Percentiles rank a stretch among this genome's conserved stretches.
phyloP scores from a whole-genome alignment of 2,888 invertebrate species.

The Caenorhabditis sp. region DNA sequence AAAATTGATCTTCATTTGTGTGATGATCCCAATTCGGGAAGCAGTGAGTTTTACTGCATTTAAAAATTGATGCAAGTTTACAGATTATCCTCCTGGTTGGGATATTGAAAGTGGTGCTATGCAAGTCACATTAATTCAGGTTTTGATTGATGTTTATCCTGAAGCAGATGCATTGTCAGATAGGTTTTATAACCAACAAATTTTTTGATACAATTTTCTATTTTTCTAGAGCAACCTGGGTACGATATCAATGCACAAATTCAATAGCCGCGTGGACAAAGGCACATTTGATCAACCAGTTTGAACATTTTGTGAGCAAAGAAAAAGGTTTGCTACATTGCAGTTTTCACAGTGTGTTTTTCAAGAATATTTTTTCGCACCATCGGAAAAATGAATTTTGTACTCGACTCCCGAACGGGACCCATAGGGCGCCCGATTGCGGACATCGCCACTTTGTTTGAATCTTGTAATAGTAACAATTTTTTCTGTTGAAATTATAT shows the following conservation, averaged over 20 bases:
- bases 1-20: conserved; percentile 96
- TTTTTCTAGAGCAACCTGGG: conserved; percentile 72
- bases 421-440: too few relatives aligned
- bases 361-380: too few relatives aligned
- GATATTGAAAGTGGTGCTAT: conserved; percentile 91
- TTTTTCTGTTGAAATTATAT: too few relatives aligned
- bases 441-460: too few relatives aligned
- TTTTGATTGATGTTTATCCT: conserved; percentile 90
- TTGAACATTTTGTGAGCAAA: conserved; percentile 25
- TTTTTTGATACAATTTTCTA: neutral
- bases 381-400: too few relatives aligned
- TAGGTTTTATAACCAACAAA: conserved; percentile 41
- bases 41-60: conserved; percentile 47
- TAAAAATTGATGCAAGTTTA: too few relatives aligned
- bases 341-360: too few relatives aligned
- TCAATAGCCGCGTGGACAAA: conserved; percentile 72
- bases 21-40: conserved; percentile 87
- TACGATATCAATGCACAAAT: conserved; percentile 76
- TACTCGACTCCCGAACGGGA: too few relatives aligned
- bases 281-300: conserved; percentile 51
- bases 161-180: conserved; percentile 91
- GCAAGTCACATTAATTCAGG: conserved; percentile 89
- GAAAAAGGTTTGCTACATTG: too few relatives aligned
- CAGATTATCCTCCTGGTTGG: conserved; percentile 81
- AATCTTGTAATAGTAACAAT: too few relatives aligned